phyloP scores from a whole-genome alignment of 92 coral and sea anemone genomes.

The Zoanthus sansibaricus region DNA sequence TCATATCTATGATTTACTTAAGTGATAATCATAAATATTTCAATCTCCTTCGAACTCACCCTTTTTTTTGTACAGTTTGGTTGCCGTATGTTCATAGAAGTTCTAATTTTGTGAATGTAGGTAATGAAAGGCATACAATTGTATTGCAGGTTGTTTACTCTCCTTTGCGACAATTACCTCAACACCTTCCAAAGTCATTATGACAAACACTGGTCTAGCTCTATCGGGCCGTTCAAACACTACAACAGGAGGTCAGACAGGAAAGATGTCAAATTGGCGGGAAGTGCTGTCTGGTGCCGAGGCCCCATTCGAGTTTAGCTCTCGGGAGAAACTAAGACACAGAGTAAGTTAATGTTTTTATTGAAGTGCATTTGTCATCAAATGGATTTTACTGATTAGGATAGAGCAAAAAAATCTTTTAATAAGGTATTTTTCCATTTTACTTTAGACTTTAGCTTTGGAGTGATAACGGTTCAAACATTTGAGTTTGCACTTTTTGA shows the following conservation, averaged over 20 bases:
- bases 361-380: too few relatives aligned
- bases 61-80: too few relatives aligned
- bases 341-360: slow-evolving; percentile 61
- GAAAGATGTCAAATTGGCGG: slow-evolving; percentile 96
- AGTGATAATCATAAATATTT: too few relatives aligned
- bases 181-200: slow-evolving; percentile 91
- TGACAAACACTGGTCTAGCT: slow-evolving; percentile 90
- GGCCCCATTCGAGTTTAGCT: slow-evolving; percentile 91
- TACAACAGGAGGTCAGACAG: slow-evolving; percentile 54
- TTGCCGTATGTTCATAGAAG: background rate
- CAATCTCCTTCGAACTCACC: too few relatives aligned
- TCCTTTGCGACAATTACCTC: slow-evolving; percentile 89
- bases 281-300: slow-evolving; percentile 85
- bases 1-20: too few relatives aligned
- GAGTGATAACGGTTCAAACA: too few relatives aligned
- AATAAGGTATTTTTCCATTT: too few relatives aligned
- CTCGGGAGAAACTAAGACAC: slow-evolving; percentile 92
- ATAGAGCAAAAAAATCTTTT: too few relatives aligned
- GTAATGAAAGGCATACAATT: background rate
- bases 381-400: too few relatives aligned
- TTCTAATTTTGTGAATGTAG: background rate
- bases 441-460: too few relatives aligned
- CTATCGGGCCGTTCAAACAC: slow-evolving; percentile 76
- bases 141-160: slow-evolving; percentile 74
- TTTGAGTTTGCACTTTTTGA: too few relatives aligned